A percentile compares a stretch with the other conserved stretches of the same genome.
These are phyloP conservation scores for Isurus oxyrinchus DNA, from an alignment of 2,113 vertebrate genomes.

Conservation along the genomic window DNA sequence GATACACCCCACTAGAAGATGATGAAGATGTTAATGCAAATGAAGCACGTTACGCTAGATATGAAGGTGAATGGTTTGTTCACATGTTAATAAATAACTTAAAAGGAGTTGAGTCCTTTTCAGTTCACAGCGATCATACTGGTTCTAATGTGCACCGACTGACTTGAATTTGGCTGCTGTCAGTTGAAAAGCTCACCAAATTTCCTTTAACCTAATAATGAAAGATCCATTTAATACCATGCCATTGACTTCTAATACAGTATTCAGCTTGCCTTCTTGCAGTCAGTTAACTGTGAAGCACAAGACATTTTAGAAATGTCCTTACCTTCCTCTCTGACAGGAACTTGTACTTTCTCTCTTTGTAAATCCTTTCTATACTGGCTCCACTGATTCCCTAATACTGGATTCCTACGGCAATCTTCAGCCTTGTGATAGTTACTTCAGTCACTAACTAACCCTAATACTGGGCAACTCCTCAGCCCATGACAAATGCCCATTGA, in stretches of 20 bases:
- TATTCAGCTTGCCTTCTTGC: background rate
- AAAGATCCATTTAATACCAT: background rate
- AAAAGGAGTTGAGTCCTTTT: slow-evolving; percentile 46
- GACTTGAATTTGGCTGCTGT: background rate
- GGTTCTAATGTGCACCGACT: background rate
- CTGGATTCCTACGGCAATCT: no score
- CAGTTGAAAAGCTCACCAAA: background rate
- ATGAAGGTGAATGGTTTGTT: slow-evolving; percentile 83
- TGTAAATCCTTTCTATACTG: no score
- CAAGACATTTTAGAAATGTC: background rate
- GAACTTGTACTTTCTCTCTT: background rate
- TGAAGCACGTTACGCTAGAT: slow-evolving; percentile 54
- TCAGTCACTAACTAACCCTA: no score
- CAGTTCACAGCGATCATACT: slow-evolving; percentile 21
- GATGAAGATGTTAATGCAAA: slow-evolving; percentile 80
- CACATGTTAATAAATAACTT: slow-evolving; percentile 56
- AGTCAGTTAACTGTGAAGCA: background rate
- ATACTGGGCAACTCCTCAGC: no score
- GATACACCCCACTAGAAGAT: slow-evolving; percentile 79
- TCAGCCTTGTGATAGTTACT: no score
- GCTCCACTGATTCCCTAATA: no score
- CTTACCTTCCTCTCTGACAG: background rate
- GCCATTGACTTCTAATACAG: background rate
- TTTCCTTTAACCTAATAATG: background rate
- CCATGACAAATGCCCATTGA: no score